Base-by-base conservation (phyloP, 1,140 invertebrate genomes). In the Homarus americanus region DNA sequence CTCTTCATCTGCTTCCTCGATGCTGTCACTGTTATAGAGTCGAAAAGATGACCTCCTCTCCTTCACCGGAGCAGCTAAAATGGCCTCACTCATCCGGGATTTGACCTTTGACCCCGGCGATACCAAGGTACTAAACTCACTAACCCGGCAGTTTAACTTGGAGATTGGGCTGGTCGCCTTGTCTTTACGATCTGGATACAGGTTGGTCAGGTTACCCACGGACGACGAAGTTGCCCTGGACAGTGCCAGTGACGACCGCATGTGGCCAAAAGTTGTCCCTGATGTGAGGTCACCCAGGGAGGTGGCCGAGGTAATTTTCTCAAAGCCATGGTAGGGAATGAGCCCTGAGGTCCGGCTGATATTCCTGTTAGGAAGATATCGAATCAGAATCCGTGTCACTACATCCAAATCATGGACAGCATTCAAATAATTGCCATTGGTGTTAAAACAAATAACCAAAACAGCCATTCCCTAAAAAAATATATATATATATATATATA, bases 251-350 rank as follows among this genome's bases (percentile, higher is more conserved):
- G 53, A 38, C 15, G 80, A 83, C 85, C 63, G 79, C n/a, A 36
- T n/a, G 53, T 79, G 36, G 44, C 58, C 41, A 24, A 40, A 32
- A 15, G 34, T 66, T 1, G n/a, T 32, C 0, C 17, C n/a, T 17
- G 85, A 79, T 36, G 76, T 79, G 36, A 87, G 75, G 53, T 87
- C 76, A 41, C 53, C 76, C 34, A 87, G 58, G 58, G 85, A 87
- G 38, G 53, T 87, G 24, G 85, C 85, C 20, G 40, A 79, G 3
- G 85, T 87, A 32, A 87, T 58, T 34, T 78, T 79, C 49, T 49
- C 38, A 12, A 34, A n/a, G 28, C 34, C 24, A 32, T 63, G 53
- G 49, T 36, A 7, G 10, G 24, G 24, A 2, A 44, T 17, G n/a
- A 80, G n/a, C 28, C 72, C 72, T 40, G 53, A 79, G 28, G 53